Base-by-base conservation (phyloP, 2,797 vertebrate species). In the Phylloscopus collybita region DNA sequence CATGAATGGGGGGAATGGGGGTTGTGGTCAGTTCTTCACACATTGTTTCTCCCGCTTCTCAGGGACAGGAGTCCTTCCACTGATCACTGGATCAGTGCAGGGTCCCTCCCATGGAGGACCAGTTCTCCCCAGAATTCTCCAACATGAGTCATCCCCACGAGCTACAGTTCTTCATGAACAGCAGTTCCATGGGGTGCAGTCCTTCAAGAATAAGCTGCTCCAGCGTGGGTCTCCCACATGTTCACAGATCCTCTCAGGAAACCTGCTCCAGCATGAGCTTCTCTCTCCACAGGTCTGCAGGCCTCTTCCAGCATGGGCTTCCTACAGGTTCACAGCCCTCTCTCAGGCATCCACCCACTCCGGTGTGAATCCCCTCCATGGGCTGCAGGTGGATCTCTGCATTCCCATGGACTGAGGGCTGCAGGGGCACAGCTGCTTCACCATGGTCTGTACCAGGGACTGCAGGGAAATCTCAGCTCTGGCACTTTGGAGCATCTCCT, bases 71-170 rank as follows among this genome's bases (percentile, higher is more conserved):
- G 29, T 40, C 25, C 20, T 73, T 25, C 23, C 32, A 3, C n/a
- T 51, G 16, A 29, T 53, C 45, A 4, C 59, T 72, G 59, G 5
- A n/a, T 19, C 53, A n/a, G 17, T 47, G 47, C 42, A n/a, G 26
- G 3, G 8, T 54, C 12, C 12, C 21, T 54, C 86, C 23, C 12
- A 22, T 9, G 25, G 69, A 25, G 40, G n/a, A 34, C 16, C 25
- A 51, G 0, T 40, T 60, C 30, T 47, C 18, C 47, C 9, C 8
- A 6, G 20, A 6, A 14, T 60, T 67, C 20, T 53, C 34, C 40
- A 60, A 3, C 0, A 1, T 34, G 47, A 60, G n/a, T 47, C 5
- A 1, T 60, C 49, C 47, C 40, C 23, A 30, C 0, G 0, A 36
- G 45, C 59, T n/a, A n/a, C n/a, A n/a, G n/a, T n/a, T n/a, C n/a